Evolutionary conservation across 1,140 invertebrate genomes (phyloP).

Genomic region (Capitella teleta): DNA sequence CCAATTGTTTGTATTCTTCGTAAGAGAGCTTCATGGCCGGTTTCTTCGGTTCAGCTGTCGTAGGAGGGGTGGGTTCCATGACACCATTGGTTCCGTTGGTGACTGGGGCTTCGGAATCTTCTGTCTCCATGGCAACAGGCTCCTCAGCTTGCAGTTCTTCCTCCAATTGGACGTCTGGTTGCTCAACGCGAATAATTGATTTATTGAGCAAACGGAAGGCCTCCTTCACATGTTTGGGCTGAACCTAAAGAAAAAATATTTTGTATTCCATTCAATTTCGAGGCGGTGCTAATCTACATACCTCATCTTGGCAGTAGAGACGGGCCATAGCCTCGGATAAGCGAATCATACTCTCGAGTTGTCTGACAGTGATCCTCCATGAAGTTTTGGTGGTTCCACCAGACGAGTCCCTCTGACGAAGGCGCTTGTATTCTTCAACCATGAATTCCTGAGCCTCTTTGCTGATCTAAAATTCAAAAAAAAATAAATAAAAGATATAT

Average conservation of each 20-base stretch:
- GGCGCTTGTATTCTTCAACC: conserved; percentile 75
- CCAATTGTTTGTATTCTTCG: conserved; percentile 86
- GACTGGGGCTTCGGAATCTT: no score
- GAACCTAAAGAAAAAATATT: conserved; percentile 46
- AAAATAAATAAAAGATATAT: no score
- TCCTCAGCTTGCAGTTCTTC: background rate
- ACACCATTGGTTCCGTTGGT: no score
- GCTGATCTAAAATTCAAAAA: conserved; percentile 37
- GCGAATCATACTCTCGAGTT: conserved; percentile 93
- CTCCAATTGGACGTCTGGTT: conserved; percentile 90
- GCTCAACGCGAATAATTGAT: conserved; percentile 94
- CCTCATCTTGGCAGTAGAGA: conserved; percentile 84
- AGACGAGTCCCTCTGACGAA: conserved; percentile 71
- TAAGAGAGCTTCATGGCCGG: conserved; percentile 83
- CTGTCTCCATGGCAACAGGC: conserved; percentile 15
- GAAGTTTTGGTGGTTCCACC: conserved; percentile 53
- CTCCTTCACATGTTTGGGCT: conserved; percentile 80
- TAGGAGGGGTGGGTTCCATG: no score
- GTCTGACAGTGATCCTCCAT: conserved; percentile 97
- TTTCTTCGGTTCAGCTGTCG: conserved; percentile 51
- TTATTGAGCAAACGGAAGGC: conserved; percentile 91
- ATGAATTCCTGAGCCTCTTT: conserved; percentile 62
- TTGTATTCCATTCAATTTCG: no score
- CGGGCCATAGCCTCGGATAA: conserved; percentile 92
- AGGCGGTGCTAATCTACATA: conserved; percentile 35